Evolutionary conservation across 2,113 vertebrate species (phyloP), one percentile per base, ranked within the genome.

Genomic region (Bathybates hornii): DNA sequence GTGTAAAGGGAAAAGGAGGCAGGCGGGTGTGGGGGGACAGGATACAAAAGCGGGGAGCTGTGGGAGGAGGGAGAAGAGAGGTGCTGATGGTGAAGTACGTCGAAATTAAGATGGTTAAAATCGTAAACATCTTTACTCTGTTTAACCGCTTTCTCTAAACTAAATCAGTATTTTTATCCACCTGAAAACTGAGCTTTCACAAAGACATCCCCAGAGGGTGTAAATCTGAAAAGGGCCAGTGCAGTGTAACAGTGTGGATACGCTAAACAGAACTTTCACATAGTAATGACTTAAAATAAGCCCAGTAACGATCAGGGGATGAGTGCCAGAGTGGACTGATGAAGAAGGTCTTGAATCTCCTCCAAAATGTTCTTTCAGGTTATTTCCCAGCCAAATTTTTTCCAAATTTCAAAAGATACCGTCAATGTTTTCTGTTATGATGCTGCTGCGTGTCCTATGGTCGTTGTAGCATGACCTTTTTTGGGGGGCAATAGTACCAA

Each of bases 1-100:
- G 92, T 94, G 93, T 93, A 94, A 96, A 94, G 91, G 95, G 90
- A 92, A 85, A 91, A 91, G 89, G 90, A 89, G 86, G 91, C 48
- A 87, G 90, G 66, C 66, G 81, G 82, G 81, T 61, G 68, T 38
- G 38, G 61, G 34, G 84, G 82, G 73, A 63, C 3, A 83, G 86
- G 82, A 82, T 80, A 54, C 52, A 83, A 88, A 71, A 19, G 80
- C 63, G 14, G 43, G 79, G 79, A 52, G 68, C n/a, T 21, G 81
- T 9, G 57, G 45, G 24, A 63, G 73, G 59, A 71, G 50, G 88
- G 59, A 84, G 63, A 68, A 79, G 52, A 82, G 82, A 88, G 52
- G 80, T 76, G 48, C 84, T 78, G 89, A 93, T 38, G 53, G 83
- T 84, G 81, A 90, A 76, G 86, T 90, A 78, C 32, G 43, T 43